phyloP scores from a whole-genome alignment of 2,888 invertebrate genomes.

The Nomada ruficornis region DNA sequence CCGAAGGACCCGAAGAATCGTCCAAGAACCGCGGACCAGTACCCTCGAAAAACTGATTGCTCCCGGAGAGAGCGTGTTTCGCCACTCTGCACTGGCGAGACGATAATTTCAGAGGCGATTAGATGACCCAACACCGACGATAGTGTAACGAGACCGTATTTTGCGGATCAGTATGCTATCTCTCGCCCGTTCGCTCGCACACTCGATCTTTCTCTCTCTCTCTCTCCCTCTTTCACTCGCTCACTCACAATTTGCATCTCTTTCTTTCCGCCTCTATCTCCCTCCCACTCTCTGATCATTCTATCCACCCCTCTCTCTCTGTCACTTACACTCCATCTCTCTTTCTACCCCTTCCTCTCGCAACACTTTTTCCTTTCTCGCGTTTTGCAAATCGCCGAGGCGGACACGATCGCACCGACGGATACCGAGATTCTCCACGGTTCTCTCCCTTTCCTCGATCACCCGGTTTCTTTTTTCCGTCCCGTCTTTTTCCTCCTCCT shows the following conservation, averaged over 20 bases:
- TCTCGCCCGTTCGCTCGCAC: conserved; percentile 9
- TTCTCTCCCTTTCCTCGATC: conserved; percentile 10
- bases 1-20: conserved; percentile 29
- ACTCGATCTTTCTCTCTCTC: conserved; percentile 22
- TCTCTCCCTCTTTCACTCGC: conserved; percentile 18
- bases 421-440: conserved; percentile 37
- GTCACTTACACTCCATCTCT: conserved; percentile 9
- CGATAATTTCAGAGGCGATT: conserved; percentile 67
- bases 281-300: conserved; percentile 13
- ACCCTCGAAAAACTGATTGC: conserved; percentile 49
- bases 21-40: conserved; percentile 4
- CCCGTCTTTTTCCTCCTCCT: neutral
- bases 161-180: conserved; percentile 47
- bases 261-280: neutral
- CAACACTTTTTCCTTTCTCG: conserved; percentile 45
- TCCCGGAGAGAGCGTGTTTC: conserved; percentile 54
- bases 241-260: conserved; percentile 1
- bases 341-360: conserved; percentile 13
- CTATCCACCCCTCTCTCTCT: conserved; percentile 8
- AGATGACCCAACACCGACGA: conserved; percentile 66
- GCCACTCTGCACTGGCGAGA: conserved; percentile 59
- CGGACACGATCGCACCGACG: conserved; percentile 38
- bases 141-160: conserved; percentile 59
- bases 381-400: conserved; percentile 50
- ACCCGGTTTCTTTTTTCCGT: neutral